Conservation (phyloP, 2,797 vertebrate species). For the Bryconaethiops microstoma region DNA sequence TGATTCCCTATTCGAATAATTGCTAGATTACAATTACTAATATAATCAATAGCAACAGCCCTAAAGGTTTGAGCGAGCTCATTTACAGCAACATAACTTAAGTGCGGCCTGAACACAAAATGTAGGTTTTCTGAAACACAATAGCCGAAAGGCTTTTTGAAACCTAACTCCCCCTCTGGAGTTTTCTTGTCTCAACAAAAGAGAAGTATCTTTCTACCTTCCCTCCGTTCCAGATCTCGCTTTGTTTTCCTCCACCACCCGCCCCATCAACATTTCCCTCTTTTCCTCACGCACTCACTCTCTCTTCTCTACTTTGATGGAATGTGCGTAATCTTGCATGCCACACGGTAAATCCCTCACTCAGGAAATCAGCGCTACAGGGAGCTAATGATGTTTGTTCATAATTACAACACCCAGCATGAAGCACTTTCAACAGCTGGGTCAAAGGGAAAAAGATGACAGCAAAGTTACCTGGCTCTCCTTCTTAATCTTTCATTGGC, state of each 20-base stretch:
- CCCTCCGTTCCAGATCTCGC: neutral
- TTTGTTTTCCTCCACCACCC: conserved; percentile 17
- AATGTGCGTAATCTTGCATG: conserved; percentile 56
- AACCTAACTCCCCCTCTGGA: neutral
- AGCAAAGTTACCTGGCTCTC: conserved; percentile 5
- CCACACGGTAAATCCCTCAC: conserved; percentile 57
- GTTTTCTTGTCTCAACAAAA: conserved; percentile 15
- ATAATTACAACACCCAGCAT: conserved; percentile 62
- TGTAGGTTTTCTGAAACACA: neutral
- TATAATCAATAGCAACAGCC: too few species aligned
- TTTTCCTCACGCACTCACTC: conserved; percentile 2
- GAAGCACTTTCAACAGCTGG: conserved; percentile 27
- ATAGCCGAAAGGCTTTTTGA: conserved; percentile 8
- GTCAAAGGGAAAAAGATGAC: conserved; percentile 24
- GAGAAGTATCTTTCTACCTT: neutral
- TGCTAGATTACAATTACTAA: too few species aligned
- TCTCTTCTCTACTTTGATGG: conserved; percentile 30
- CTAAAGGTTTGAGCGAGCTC: too few species aligned
- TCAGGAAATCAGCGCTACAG: conserved; percentile 18
- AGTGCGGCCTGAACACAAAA: neutral
- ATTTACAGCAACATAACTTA: neutral
- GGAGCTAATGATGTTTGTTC: conserved; percentile 65
- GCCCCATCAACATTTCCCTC: neutral
- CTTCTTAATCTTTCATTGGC: neutral
- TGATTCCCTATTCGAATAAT: too few species aligned